Base-by-base conservation (phyloP, 2,888 invertebrate species). In the Drosophila ezoana region DNA sequence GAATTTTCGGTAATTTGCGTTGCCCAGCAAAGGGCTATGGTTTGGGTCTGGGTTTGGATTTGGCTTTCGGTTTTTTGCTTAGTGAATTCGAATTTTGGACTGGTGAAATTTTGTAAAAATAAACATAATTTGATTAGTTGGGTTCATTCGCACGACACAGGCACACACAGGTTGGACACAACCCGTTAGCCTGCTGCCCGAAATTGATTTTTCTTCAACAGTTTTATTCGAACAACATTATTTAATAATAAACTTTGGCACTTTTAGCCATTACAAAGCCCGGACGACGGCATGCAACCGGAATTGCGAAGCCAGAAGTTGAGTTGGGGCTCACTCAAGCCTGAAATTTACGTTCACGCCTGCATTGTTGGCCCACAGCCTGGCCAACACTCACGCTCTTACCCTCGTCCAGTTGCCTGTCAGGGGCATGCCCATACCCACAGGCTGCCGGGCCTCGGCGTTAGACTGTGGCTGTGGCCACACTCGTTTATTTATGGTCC, bases 211-310 rank as follows among this genome's bases (percentile, higher is more conserved):
- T 81, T 58, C 76, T 71, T 81, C 70, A 67, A 71, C 67, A 81
- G 70, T 85, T 85, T 85, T 82, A 79, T 84, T 79, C 70, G 81
- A 75, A 28, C 75, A 79, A 73, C 81, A 82, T 73, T 81, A 84
- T 83, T 84, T 85, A 82, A 85, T 84, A 84, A 85, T 84, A 84
- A 85, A 84, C 83, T 84, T 85, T 81, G 83, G 85, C 85, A 84
- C 85, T 84, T 82, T 85, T 75, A 72, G 79, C 77, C 76, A 82
- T 72, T 72, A 69, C 65, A 72, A 70, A 62, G 62, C 20, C 45
- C 51, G 48, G 14, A 56, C 47, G 41, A 43, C 58, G 54, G 54
- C 71, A 66, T 71, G 72, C 75, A 60, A 40, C 53, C 63, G 60
- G 60, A 64, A 72, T 60, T 72, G 51, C 57, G 63, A 54, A 40